Evolutionary conservation across 1,140 invertebrate species (phyloP), one percentile per base, ranked within the genome.

Genomic region (Trissolcus basalis): DNA sequence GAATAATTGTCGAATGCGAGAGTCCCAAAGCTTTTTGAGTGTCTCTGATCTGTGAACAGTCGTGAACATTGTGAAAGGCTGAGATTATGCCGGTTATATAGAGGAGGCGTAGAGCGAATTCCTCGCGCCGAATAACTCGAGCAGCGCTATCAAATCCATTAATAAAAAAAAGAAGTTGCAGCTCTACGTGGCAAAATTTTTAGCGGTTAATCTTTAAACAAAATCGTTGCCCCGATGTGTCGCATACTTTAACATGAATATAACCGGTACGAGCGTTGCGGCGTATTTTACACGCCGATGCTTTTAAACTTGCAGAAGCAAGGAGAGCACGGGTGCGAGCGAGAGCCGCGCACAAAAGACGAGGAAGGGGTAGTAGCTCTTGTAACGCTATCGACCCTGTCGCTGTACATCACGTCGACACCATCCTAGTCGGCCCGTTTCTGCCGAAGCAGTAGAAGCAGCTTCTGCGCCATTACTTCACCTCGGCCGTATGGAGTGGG

Each of bases 321-420:
- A 1, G 19, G 19, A 27, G 53, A 45, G 39, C 32, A 9, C 14
- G 39, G 13, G 58, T 48, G 64, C 15, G 60, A 73, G 63, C 3
- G 58, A 64, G 64, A 74, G 39, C 13, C 13, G 33, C n/a, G 72
- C 55, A 55, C 60, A 56, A 50, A 72, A 68, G 60, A 63, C 75
- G 77, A 81, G 75, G 82, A 84, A 80, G 86, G 86, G 84, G 85
- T 88, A 87, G 87, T 88, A 88, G 87, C 87, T 82, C 82, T 88
- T 88, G 86, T 87, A 87, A 86, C 86, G 85, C 86, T 88, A 88
- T 88, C 87, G 85, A 85, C 82, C 78, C 86, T 87, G 87, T 88
- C 87, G 86, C 85, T 87, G 87, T 88, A 88, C 87, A 88, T 88
- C 87, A 88, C 86, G 82, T 84, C 83, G 86, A 88, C 85, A 86